Evolutionary conservation across 2,797 vertebrate genomes (phyloP), one percentile per base, ranked within the genome.

Genomic region (Syngnathus rostellatus): DNA sequence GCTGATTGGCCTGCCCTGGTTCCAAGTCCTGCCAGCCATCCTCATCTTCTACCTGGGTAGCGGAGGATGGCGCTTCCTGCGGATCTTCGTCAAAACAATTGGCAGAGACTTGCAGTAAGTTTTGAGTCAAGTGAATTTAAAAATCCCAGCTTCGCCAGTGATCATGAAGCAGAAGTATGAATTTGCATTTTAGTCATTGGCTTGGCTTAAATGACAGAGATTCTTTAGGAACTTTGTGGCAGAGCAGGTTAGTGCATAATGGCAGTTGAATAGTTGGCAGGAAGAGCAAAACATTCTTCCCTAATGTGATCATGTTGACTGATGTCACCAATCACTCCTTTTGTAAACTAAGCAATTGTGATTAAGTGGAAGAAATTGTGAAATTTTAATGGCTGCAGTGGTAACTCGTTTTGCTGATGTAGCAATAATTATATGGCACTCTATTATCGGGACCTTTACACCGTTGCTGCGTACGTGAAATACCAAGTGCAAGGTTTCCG

Each of bases 31-130:
- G 38, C 92, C 93, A 0, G 91, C 92, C 58, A 73, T 93, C 71
- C 74, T 93, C 19, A 89, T 96, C 65, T 92, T 98, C 78, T 98
- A 95, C 87, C 86, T 98, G 81, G 95, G 91, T 40, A 93, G 93
- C 0, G 94, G 95, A 0, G 95, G 96, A 86, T 98, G 95, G 95
- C 90, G 76, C 7, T 98, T 94, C 66, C 62, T 95, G 51, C 83
- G 89, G 25, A 66, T 99, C 69, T 90, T 97, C 64, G 66, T 89
- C 82, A 98, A 92, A 88, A 99, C 97, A 0, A 0, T 95, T 71
- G 86, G 85, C 69, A 92, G 97, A 31, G 97, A 99, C 6, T 19
- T 94, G 75, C 93, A 91, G 97, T 99, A 91, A 92, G 96, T 86
- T 21, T 41, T 21, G 10, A n/a, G 37, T 9, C 37, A 0, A 9